Base-by-base conservation (phyloP, 2,797 vertebrate genomes). In the Adelosebastes latens region DNA sequence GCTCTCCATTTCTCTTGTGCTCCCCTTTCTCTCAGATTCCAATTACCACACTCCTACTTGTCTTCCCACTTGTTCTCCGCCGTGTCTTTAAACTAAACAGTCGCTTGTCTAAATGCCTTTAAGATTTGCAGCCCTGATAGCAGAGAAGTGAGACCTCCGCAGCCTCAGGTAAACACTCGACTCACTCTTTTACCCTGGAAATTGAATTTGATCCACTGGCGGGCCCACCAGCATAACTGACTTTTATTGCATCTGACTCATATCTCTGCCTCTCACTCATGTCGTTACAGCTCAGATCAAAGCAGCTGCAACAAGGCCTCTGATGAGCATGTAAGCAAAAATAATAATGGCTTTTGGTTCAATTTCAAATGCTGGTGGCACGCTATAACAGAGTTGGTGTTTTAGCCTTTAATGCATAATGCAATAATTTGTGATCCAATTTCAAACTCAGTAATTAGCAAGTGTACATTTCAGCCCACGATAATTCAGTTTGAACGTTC, bases 171-270 rank as follows among this genome's bases (percentile, higher is more conserved):
- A 87, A 89, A 89, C 77, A 83, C 73, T 80, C 18, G 6, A 67
- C 76, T 84, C 14, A 56, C 75, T 79, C 10, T 79, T 84, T 71
- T 65, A 72, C 29, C 66, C 34, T 66, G 78, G 77, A 87, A 87
- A 91, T 79, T 89, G 77, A 87, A 87, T 87, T 84, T 83, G 74
- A 90, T 84, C 77, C 69, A 75, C 60, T 20, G 62, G 72, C 56
- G 14, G 73, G n/a, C 72, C 81, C 75, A 80, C 56, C 77, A 84
- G 70, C 74, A 60, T 29, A 60, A 59, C 76, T 61, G 65, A 74
- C 39, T 78, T 73, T 80, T 81, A 88, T 71, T 88, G 53, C 64
- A 56, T 77, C 64, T 79, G 72, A 85, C 79, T 86, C 78, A 49
- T 29, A 75, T 82, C 68, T 81, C 72, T 74, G 78, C 63, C 61